Percentiles rank a stretch among this genome's conserved stretches.
phyloP scores from a whole-genome alignment of 2,888 invertebrate genomes.

The Rhaphigaster nebulosa region DNA sequence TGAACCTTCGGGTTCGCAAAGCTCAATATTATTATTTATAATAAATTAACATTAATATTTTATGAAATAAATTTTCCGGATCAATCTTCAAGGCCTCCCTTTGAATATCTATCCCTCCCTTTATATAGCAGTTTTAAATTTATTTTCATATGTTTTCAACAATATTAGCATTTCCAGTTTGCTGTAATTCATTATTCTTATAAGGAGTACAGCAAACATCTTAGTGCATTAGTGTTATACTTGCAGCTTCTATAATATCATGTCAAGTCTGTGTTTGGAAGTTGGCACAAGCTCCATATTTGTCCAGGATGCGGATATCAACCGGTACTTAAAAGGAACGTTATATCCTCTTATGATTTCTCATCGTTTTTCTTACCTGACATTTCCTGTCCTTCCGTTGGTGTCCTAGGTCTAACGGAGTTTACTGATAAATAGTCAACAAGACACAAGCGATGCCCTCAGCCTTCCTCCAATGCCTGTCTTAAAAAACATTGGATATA shows the following conservation, averaged over 20 bases:
- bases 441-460: not conserved
- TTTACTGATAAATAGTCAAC: not conserved
- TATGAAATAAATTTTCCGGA: not conserved
- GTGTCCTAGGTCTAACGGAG: slow-evolving; percentile 2
- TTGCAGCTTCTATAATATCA: not conserved
- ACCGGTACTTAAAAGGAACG: not conserved
- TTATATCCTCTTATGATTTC: not conserved
- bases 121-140: not conserved
- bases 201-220: not conserved
- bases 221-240: not conserved
- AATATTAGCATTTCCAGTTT: not conserved
- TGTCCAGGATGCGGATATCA: not conserved
- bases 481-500: too few species aligned
- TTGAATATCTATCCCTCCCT: too few species aligned
- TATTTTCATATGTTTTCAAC: not conserved
- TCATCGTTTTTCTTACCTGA: slow-evolving; percentile 3
- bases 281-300: not conserved
- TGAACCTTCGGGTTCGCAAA: too few species aligned
- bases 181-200: not conserved
- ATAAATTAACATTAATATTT: not conserved
- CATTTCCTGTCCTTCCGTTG: not conserved
- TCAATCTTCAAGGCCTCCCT: not conserved
- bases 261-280: not conserved
- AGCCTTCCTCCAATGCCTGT: not conserved
- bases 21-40: too few species aligned